Percentiles rank a stretch among this genome's conserved stretches.
Evolutionary conservation across 2,797 vertebrate genomes (phyloP).

Genomic region (Gouania willdenowi): DNA sequence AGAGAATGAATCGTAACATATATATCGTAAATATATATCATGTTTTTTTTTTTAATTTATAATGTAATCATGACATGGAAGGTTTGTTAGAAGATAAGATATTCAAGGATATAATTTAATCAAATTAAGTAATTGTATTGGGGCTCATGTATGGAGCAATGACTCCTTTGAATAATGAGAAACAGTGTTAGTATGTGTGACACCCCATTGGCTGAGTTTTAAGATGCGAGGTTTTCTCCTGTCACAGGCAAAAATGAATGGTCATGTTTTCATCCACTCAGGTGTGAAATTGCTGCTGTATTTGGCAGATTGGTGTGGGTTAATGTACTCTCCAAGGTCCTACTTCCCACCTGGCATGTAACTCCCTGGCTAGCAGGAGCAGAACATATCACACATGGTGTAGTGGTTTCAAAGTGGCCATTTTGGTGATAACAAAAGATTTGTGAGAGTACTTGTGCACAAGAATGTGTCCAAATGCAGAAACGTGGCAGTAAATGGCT

Average conservation of each 20-base stretch:
- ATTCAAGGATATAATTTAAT: conserved; percentile 22
- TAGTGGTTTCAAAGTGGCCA: conserved; percentile 34
- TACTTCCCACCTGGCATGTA: conserved; percentile 26
- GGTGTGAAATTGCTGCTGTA: conserved; percentile 75
- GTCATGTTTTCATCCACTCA: conserved; percentile 71
- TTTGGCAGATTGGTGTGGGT: conserved; percentile 67
- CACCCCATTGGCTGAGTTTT: conserved; percentile 36
- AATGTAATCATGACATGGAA: too few species aligned
- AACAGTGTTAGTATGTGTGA: conserved; percentile 46
- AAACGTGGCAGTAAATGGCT: conserved; percentile 24
- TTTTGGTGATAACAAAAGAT: conserved; percentile 57
- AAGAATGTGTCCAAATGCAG: conserved; percentile 38
- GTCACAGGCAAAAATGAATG: conserved; percentile 63
- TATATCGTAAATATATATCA: too few species aligned
- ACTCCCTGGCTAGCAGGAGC: conserved; percentile 12
- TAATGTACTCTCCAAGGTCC: conserved; percentile 64
- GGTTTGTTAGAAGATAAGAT: neutral
- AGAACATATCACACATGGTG: conserved; percentile 29
- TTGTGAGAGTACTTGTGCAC: conserved; percentile 42
- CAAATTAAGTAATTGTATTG: conserved; percentile 16
- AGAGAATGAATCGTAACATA: too few species aligned
- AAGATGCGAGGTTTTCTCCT: conserved; percentile 33
- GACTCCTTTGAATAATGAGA: conserved; percentile 30
- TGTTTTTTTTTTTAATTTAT: too few species aligned
- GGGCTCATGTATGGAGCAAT: conserved; percentile 23